Base-by-base conservation (phyloP, 2,113 vertebrate species). In the Cranoglanis bouderius region DNA sequence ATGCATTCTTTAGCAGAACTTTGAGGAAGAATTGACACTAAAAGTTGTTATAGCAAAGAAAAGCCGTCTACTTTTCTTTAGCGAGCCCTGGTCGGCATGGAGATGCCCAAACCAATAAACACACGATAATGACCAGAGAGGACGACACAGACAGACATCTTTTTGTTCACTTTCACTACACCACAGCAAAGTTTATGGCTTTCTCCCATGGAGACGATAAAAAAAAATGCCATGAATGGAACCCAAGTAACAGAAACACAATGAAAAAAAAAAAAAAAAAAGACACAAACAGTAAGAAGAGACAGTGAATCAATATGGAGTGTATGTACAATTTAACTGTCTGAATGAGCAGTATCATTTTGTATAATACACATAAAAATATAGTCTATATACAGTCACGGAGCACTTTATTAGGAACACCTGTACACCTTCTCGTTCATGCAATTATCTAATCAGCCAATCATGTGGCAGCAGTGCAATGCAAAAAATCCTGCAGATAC, bases 51-150 rank as follows among this genome's bases (percentile, higher is more conserved):
- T 18, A 82, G 35, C 78, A 83, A 57, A 46, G 51, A 57, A 83
- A 82, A 70, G 38, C 63, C 9, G 46, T n/a, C 18, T 7, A 19
- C 16, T 0, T 85, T 46, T 40, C n/a, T 88, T 49, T 70, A 80
- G 67, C 5, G 49, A 74, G 26, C 29, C 35, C 40, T 67, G 61
- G 88, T 88, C 89, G 83, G 82, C 43, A 90, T 84, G 77, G 85
- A 49, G 26, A 84, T 67, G 77, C 38, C 61, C 59, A 82, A 78
- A 81, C 85, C 85, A 90, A 85, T 46, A 85, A 82, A 85, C 35
- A 80, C 46, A 19, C 1, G 1, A 46, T 75, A 84, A 53, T 55
- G 55, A 57, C 8, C 72, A 84, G n/a, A 74, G 74, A 29, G 63
- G 65, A 84, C 21, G 35, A 65, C 7, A 87, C 18, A 72, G 35